Evolutionary conservation across 2,797 vertebrate species (phyloP).

Genomic region (Chaetodon trifasciatus): DNA sequence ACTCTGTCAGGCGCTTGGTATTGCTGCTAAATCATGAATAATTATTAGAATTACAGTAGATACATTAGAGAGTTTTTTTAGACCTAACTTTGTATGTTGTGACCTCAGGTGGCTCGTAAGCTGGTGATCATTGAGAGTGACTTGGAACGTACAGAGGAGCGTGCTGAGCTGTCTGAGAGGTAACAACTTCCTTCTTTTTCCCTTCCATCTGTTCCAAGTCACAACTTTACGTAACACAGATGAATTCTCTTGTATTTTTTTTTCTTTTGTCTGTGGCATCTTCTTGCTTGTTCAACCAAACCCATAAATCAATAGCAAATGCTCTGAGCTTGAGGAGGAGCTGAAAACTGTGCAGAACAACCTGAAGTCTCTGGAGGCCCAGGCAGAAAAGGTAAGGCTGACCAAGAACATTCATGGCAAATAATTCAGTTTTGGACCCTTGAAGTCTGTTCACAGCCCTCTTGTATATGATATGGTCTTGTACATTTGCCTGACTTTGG

Average conservation of each 20-base stretch:
- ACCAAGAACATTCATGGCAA: not conserved
- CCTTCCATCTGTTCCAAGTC: not conserved
- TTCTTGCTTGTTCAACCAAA: constrained; percentile 62
- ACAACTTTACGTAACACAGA: not conserved
- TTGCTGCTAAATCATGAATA: not conserved
- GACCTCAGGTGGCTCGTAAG: constrained; percentile 95
- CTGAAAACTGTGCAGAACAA: constrained; percentile 99
- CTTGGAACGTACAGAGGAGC: constrained; percentile 97
- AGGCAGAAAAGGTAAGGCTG: constrained; percentile 96
- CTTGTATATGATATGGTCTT: not conserved
- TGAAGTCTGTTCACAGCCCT: not conserved
- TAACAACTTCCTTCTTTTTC: constrained; percentile 67
- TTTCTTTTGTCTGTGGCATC: not conserved
- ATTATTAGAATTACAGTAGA: not conserved
- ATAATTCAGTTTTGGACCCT: not conserved
- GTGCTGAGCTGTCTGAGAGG: constrained; percentile 96
- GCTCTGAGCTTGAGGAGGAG: constrained; percentile 98
- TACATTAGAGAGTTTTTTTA: not conserved
- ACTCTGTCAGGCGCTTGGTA: not conserved
- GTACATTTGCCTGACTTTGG: constrained; percentile 22
- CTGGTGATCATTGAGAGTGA: constrained; percentile 99
- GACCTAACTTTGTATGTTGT: constrained; percentile 27
- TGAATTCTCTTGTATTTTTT: not conserved
- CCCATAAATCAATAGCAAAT: constrained; percentile 91
- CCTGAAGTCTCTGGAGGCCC: constrained; percentile 99